phyloP scores from a whole-genome alignment of 2,113 vertebrate species.

The Apteryx owenii region DNA sequence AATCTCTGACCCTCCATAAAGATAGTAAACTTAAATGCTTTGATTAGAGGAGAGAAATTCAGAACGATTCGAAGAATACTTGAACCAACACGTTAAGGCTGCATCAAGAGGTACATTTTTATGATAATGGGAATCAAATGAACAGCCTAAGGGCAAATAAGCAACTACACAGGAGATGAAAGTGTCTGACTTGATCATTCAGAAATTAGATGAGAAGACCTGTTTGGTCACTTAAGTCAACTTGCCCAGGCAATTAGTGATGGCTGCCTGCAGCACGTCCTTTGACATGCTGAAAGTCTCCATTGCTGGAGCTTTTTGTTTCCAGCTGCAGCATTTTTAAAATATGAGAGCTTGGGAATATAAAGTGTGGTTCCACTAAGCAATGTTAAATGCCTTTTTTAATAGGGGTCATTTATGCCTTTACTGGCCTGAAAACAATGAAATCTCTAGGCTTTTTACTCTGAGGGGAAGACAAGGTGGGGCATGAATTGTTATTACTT shows the following conservation, averaged over 20 bases:
- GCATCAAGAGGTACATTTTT: slow-evolving; percentile 23
- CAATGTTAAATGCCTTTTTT: background rate
- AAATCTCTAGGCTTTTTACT: background rate
- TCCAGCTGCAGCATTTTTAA: background rate
- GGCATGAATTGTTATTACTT: background rate
- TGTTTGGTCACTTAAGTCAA: slow-evolving; percentile 21
- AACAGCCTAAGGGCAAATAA: slow-evolving; percentile 12
- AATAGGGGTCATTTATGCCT: background rate
- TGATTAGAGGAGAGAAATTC: slow-evolving; percentile 2
- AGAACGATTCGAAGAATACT: slow-evolving; percentile 18
- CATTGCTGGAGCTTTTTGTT: background rate
- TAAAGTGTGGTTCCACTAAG: background rate
- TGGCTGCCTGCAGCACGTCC: background rate
- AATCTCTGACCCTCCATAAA: background rate
- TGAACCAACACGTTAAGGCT: slow-evolving; percentile 36
- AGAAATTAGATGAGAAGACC: slow-evolving; percentile 38
- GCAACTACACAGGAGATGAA: slow-evolving; percentile 39
- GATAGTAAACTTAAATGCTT: background rate
- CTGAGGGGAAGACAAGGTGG: background rate
- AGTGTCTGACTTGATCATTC: slow-evolving; percentile 34
- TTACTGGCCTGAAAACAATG: background rate
- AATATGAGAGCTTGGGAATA: background rate
- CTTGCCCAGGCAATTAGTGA: background rate
- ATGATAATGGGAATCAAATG: slow-evolving; percentile 46
- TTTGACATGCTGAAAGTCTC: background rate